Base-by-base conservation (phyloP, 1,140 invertebrate genomes). In the Drosophila bocki region DNA sequence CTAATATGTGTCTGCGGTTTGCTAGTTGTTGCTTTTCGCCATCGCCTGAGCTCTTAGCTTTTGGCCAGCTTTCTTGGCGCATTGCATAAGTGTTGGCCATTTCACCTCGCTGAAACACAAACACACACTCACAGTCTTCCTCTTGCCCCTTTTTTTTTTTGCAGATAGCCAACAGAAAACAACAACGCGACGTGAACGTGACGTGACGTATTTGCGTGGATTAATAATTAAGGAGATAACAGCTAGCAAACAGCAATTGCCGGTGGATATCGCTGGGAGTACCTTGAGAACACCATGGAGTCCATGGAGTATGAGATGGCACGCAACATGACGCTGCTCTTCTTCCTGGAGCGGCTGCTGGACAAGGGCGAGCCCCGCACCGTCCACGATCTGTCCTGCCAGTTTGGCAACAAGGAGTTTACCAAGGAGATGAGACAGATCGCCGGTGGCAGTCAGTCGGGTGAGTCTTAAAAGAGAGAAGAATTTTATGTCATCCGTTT, bases 361-460 rank as follows among this genome's bases (percentile, higher is more conserved):
- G 98, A 99, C 93, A 98, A 98, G 94, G 96, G 97, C 70, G 97
- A 97, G 93, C 97, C 97, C 63, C 95, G 98, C 91, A 98, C 98
- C 48, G 94, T 99, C 75, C 98, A 99, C 93, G 98, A 99, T 94
- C 95, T 99, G 64, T 98, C 97, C 91, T 99, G 98, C 94, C 98
- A 99, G 93, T 99, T 99, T 93, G 98, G 98, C 84, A 97, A 97
- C 67, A 98, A 98, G 94, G 97, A 97, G 57, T 99, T 99, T 92
- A 98, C 97, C 4, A 98, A 98, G 94, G 97, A 99, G 94, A 98
- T 98, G 97, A 94, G 97, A 77, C 97, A 98, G 94, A 98, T 99
- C 81, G 98, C 97, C 86, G 98, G 98, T 53, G 97, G 97, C 71
- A 98, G 97, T 67, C 98, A 98, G 93, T 97, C 97, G 85, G 98